These are phyloP conservation scores for Harpegnathos saltator DNA, from an alignment of 1,140 invertebrate genomes.

Conservation along the genomic window DNA sequence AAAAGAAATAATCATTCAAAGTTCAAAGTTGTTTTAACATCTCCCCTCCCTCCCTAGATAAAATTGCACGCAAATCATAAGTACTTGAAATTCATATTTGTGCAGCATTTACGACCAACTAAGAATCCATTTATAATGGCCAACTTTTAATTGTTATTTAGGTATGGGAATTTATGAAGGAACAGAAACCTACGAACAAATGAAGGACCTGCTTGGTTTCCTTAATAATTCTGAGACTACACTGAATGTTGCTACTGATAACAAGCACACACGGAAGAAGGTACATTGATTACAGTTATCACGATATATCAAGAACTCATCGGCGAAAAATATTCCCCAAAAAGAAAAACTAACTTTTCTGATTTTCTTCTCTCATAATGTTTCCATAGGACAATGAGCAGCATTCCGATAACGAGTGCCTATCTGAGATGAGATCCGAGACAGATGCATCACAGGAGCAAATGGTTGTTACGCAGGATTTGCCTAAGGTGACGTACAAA, in stretches of 20 bases:
- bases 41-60: too few species aligned
- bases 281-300: too few species aligned
- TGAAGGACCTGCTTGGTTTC: neutral
- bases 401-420: constrained; percentile 38
- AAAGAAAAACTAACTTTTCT: neutral
- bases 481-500: constrained; percentile 27
- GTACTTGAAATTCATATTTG: too few species aligned
- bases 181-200: neutral
- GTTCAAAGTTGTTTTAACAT: too few species aligned
- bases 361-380: neutral
- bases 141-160: too few species aligned
- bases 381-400: constrained; percentile 41
- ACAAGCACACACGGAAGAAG: neutral
- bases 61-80: too few species aligned
- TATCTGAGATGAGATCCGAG: constrained; percentile 20
- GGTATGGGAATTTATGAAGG: too few species aligned
- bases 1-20: too few species aligned
- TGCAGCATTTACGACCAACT: too few species aligned
- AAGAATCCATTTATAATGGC: too few species aligned
- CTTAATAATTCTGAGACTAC: neutral
- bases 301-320: too few species aligned
- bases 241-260: neutral
- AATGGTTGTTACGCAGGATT: constrained; percentile 28
- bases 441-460: constrained; percentile 26
- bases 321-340: neutral